These are phyloP conservation scores for Papio anubis DNA, from an alignment of 2,113 vertebrate genomes.

Conservation along the genomic window DNA sequence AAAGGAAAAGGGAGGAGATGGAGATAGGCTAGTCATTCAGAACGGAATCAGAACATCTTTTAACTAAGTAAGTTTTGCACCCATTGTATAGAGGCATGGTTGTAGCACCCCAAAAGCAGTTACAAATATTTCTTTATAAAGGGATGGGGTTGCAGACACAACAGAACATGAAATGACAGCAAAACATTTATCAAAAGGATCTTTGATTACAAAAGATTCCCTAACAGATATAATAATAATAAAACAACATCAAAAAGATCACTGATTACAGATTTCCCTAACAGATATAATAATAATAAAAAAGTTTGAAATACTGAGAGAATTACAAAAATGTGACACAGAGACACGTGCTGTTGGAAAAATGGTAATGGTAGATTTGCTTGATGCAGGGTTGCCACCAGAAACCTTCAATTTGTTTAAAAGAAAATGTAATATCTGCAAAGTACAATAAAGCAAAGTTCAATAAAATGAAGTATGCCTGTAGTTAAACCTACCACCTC, in stretches of 20 bases:
- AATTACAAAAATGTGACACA: not conserved
- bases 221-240: not conserved
- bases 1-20: too few species aligned
- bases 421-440: not conserved
- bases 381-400: not conserved
- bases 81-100: too few species aligned
- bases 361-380: not conserved
- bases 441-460: not conserved
- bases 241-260: not conserved
- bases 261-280: not conserved
- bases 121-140: too few species aligned
- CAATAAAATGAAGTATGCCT: not conserved
- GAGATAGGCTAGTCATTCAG: too few species aligned
- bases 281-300: not conserved
- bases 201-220: too few species aligned
- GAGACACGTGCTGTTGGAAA: not conserved
- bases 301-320: not conserved
- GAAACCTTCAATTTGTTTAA: not conserved
- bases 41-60: too few species aligned
- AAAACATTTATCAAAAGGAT: too few species aligned
- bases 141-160: too few species aligned
- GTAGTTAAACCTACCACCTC: not conserved
- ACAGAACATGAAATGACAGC: too few species aligned
- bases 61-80: too few species aligned
- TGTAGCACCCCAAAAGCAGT: too few species aligned